Conservation (phyloP, 2,113 vertebrate genomes). For the Stomatorhinus ivindoensis region DNA sequence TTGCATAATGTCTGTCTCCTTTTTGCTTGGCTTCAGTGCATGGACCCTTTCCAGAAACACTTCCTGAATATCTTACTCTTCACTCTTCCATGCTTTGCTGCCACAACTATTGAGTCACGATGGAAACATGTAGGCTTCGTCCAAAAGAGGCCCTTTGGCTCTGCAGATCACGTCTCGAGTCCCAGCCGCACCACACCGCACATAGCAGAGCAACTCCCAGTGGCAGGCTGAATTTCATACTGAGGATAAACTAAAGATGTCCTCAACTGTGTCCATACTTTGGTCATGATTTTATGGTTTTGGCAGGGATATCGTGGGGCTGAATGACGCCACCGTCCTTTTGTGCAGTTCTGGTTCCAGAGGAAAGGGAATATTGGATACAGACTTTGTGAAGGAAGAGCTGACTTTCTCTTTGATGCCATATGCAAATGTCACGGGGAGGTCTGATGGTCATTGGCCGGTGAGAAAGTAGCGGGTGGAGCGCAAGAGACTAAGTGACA, state of each 20-base stretch:
- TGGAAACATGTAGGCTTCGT: not conserved
- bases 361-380: not conserved
- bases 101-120: not conserved
- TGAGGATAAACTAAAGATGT: not conserved
- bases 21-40: not conserved
- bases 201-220: not conserved
- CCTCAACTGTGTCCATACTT: not conserved
- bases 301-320: not conserved
- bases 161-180: not conserved
- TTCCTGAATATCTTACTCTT: not conserved
- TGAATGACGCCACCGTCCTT: not conserved
- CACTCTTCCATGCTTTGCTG: not conserved
- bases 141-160: not conserved
- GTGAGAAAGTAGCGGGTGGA: not conserved
- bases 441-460: not conserved
- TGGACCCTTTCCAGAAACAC: not conserved
- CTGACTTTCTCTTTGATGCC: not conserved
- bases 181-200: not conserved
- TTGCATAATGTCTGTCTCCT: conserved; percentile 29
- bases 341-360: not conserved
- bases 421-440: not conserved
- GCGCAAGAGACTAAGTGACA: not conserved
- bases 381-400: not conserved
- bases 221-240: not conserved
- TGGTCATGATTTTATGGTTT: not conserved